These are phyloP conservation scores for Musca vetustissima DNA, from an alignment of 1,140 invertebrate genomes.

Conservation along the genomic window DNA sequence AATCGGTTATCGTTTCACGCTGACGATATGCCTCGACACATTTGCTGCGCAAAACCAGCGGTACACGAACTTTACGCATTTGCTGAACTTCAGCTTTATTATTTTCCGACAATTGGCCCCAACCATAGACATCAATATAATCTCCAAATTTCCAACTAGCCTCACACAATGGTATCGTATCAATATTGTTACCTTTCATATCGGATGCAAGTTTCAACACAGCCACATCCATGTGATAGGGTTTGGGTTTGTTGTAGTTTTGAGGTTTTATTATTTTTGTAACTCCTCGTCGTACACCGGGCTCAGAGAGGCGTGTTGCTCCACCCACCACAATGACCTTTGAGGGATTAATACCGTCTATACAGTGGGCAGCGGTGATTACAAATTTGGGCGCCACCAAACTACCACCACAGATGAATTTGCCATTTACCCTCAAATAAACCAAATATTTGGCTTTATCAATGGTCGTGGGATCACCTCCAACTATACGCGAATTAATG, in stretches of 20 bases:
- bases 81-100: slow-evolving; percentile 37
- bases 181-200: slow-evolving; percentile 33
- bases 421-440: slow-evolving; percentile 32
- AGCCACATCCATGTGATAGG: slow-evolving; percentile 37
- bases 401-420: slow-evolving; percentile 37
- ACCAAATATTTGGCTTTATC: slow-evolving; percentile 34
- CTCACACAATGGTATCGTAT: slow-evolving; percentile 33
- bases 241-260: slow-evolving; percentile 25
- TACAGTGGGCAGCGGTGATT: slow-evolving; percentile 41
- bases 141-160: slow-evolving; percentile 32
- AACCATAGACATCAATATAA: slow-evolving; percentile 39
- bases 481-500: slow-evolving; percentile 31
- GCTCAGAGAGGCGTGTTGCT: slow-evolving; percentile 31
- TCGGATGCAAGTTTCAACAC: slow-evolving; percentile 34
- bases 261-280: slow-evolving; percentile 30
- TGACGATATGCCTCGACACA: slow-evolving; percentile 37
- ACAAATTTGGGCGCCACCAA: slow-evolving; percentile 34
- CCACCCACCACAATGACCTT: slow-evolving; percentile 37
- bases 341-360: slow-evolving; percentile 16
- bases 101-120: slow-evolving; percentile 31
- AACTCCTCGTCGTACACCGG: slow-evolving; percentile 32
- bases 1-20: slow-evolving; percentile 45
- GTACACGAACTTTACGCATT: slow-evolving; percentile 40
- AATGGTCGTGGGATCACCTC: slow-evolving; percentile 33
- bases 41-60: slow-evolving; percentile 13